Base-by-base conservation (phyloP, 1,140 invertebrate genomes). In the Acromyrmex charruanus region DNA sequence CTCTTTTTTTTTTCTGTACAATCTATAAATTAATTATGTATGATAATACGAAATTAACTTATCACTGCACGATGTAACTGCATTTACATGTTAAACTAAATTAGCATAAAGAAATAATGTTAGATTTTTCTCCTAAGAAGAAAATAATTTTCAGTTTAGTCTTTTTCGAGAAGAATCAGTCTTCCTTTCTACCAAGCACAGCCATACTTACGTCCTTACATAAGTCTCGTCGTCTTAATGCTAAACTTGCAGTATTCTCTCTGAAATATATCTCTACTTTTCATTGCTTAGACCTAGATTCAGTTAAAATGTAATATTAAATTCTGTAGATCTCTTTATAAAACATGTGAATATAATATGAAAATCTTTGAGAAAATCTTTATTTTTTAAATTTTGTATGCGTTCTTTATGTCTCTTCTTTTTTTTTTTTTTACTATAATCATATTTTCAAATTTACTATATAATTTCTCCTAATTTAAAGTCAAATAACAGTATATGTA, bases 151-250 rank as follows among this genome's bases (percentile, higher is more conserved):
- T 63, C 25, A 21, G 80, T 84, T 75, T 63, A 84, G 18, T 74
- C 74, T 44, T 84, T 84, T 84, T 58, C 66, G 49, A 58, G 65
- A 21, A 39, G 55, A 81, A 21, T 58, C 53, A 25, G 49, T 35
- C 68, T 69, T 2, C 21, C 31, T 44, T 82, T 44, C 69, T 63
- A 69, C 28, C 69, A 59, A 51, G 39, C 53, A 74, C 80, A 75
- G 69, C 69, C 12, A 12, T 82, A 84, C 69, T 75, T 84, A 63
- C 25, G 69, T 74, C 55, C n/a, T 44, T 51, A 74, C 63, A 61
- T 75, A 84, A 84, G 69, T 84, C 80, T 75, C 55, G 68, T 39
- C 49, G 65, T 84, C 69, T 84, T 84, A 84, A 84, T 84, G 59
- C 69, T 74, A 49, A 84, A 84, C 35, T 71, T 55, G 66, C 25